phyloP scores from a whole-genome alignment of 2,113 vertebrate genomes.

The Lepidiolamprologus cunningtoni region DNA sequence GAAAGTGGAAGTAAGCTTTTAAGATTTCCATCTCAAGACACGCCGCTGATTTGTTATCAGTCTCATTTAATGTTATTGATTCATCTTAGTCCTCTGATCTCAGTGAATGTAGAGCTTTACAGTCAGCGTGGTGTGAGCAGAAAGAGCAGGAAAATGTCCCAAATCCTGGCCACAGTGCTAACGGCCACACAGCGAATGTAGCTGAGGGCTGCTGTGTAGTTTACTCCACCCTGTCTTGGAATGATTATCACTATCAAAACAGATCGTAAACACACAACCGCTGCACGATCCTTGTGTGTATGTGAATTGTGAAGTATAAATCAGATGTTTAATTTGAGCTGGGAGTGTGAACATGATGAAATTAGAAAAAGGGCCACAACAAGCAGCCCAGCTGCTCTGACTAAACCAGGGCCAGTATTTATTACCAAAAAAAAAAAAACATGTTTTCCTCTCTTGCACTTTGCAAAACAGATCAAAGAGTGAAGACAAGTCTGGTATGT shows the following conservation, averaged over 20 bases:
- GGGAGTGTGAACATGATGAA: background rate
- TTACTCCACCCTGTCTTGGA: background rate
- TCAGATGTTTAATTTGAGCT: background rate
- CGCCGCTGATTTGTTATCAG: background rate
- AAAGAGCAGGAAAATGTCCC: background rate
- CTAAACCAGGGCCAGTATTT: background rate
- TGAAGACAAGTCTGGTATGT: background rate
- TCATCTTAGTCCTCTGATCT: background rate
- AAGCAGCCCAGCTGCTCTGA: background rate
- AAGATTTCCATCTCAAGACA: background rate
- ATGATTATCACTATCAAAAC: slow-evolving; percentile 3
- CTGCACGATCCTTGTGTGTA: background rate
- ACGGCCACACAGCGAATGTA: background rate
- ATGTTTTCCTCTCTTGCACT: background rate
- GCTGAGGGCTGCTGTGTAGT: background rate
- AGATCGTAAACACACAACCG: background rate
- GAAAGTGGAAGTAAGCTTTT: background rate
- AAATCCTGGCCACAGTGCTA: background rate
- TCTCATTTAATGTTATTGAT: background rate
- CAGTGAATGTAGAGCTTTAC: background rate
- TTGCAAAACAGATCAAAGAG: background rate
- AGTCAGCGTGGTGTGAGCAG: background rate
- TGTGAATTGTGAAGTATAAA: background rate
- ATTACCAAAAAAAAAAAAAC: background rate
- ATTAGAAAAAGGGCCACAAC: background rate